Evolutionary conservation across 2,797 vertebrate genomes (phyloP), one percentile per base, ranked within the genome.

Genomic region (Chaenodraco wilsoni): DNA sequence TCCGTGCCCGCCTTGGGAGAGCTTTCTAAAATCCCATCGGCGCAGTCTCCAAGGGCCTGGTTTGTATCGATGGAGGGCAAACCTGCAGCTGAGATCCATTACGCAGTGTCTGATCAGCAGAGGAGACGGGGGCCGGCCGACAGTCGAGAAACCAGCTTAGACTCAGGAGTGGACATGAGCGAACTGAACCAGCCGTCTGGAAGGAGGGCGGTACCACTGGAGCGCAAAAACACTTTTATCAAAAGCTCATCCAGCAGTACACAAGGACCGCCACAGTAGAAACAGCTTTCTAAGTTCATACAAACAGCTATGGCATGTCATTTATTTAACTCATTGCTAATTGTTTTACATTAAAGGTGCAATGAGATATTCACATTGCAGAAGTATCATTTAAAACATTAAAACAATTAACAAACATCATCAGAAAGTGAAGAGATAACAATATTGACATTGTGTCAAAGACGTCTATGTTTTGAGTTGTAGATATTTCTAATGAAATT

Each of bases 21-120:
- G 52, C 91, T 95, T 56, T 94, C 96, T 17, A 95, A 94, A 84
- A 91, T 89, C 60, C 95, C 94, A 13, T 94, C 95, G 0, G 93
- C 93, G 12, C 96, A 95, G 0, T 95, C 96, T 41, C 95, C 97
- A 3, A 92, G 96, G 73, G 96, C 97, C 0, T 98, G 97, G 97
- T 98, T 98, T n/a, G 97, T 98, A 9, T 97, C 97, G 0, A 87
- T 98, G 65, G 97, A 98, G 27, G 97, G 97, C 7, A 97, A 96
- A 72, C 97, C 97, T 0, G 95, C 95, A 0, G 96, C 96, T 4
- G 96, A 96, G 89, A 96, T 98, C 83, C 95, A 94, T 23, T 96
- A 97, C 65, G 94, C 95, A 1, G 95, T 96, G 69, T 57, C 87
- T 0, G 94, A 97, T 85, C 95, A 96, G 86, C 94, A 97, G 87